phyloP scores from a whole-genome alignment of 1,140 invertebrate genomes.

The Pseudomyrmex gracilis region DNA sequence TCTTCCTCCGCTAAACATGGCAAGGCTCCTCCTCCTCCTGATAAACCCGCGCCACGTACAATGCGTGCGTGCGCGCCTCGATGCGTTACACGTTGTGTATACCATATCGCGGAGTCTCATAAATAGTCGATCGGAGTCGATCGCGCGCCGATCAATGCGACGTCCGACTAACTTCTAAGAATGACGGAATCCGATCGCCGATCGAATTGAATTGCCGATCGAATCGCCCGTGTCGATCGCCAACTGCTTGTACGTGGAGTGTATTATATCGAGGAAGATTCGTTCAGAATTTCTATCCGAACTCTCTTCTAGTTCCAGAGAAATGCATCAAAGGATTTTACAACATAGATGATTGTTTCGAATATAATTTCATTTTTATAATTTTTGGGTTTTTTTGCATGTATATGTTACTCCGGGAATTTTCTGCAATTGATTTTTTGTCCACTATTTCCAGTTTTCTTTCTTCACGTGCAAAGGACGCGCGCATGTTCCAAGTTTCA shows the following conservation, averaged over 20 bases:
- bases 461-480: slow-evolving; percentile 15
- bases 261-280: background rate
- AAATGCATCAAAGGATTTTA: too few relatives aligned
- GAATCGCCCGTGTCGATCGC: slow-evolving; percentile 13
- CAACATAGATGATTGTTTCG: too few relatives aligned
- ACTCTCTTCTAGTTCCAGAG: too few relatives aligned
- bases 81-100: slow-evolving; percentile 7
- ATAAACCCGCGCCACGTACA: slow-evolving; percentile 66
- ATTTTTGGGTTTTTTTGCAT: too few relatives aligned
- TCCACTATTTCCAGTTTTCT: background rate
- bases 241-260: background rate
- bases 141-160: slow-evolving; percentile 4
- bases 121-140: slow-evolving; percentile 62
- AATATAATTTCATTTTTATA: too few relatives aligned
- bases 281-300: background rate
- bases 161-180: slow-evolving; percentile 26
- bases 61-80: slow-evolving; percentile 35
- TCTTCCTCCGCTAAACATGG: slow-evolving; percentile 76
- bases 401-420: too few relatives aligned
- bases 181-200: slow-evolving; percentile 36
- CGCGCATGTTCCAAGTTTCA: slow-evolving; percentile 53
- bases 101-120: slow-evolving; percentile 40
- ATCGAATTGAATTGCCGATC: slow-evolving; percentile 45
- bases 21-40: slow-evolving; percentile 59
- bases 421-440: too few relatives aligned